Conservation (phyloP, 2,113 vertebrate genomes). For the Ammodramus savannarum region DNA sequence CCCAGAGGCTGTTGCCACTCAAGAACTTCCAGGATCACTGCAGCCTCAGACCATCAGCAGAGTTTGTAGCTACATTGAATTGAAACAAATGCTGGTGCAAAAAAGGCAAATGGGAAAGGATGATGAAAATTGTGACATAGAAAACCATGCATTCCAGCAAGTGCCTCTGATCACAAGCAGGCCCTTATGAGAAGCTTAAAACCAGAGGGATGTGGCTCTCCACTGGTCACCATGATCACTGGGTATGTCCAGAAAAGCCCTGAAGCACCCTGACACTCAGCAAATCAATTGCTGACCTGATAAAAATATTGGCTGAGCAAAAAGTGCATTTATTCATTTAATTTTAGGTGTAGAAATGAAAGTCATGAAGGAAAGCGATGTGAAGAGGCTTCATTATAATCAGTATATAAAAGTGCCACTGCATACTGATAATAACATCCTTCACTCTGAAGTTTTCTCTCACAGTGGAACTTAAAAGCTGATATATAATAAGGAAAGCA, state of each 20-base stretch:
- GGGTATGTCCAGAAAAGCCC: not conserved
- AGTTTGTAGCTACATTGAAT: not conserved
- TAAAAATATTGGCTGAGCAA: not conserved
- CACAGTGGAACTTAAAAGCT: not conserved
- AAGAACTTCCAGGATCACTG: not conserved
- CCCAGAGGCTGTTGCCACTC: not conserved
- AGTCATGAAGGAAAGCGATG: not conserved
- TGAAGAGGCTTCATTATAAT: not conserved
- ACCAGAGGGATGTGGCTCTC: not conserved
- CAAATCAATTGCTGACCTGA: not conserved
- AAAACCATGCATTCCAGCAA: not conserved
- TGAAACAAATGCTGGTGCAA: not conserved
- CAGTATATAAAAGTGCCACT: not conserved
- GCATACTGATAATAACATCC: not conserved
- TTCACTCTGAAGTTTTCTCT: not conserved
- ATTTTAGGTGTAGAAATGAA: not conserved
- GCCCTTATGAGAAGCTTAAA: not conserved
- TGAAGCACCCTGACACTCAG: not conserved
- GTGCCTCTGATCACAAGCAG: not conserved
- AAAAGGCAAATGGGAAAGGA: not conserved
- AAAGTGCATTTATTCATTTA: not conserved
- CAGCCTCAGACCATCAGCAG: not conserved
- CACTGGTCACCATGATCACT: fast-evolving
- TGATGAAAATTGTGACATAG: not conserved
- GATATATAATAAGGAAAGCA: not conserved